Conservation (phyloP, 2,888 invertebrate genomes). For the Parascotia fuliginaria region DNA sequence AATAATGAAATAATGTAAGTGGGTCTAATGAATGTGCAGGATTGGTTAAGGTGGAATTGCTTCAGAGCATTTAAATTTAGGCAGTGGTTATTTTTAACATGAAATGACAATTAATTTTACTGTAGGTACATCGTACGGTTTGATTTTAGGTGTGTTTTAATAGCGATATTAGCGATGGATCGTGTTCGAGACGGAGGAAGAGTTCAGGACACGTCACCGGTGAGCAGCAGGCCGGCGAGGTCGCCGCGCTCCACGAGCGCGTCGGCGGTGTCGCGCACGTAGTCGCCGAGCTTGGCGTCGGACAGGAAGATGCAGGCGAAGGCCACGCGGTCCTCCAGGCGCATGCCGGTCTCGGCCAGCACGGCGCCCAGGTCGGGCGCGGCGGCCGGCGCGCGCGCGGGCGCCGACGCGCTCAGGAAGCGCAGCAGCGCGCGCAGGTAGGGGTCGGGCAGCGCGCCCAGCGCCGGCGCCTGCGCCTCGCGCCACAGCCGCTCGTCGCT, state of each 20-base stretch:
- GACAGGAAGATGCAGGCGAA: constrained; percentile 95
- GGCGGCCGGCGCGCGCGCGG: constrained; percentile 44
- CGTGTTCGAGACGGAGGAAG: no score
- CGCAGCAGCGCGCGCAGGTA: constrained; percentile 96
- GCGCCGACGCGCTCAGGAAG: constrained; percentile 92
- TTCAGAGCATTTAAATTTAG: no score
- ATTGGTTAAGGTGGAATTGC: no score
- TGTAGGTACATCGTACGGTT: no score
- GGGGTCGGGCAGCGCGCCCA: constrained; percentile 93
- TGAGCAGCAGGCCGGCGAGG: constrained; percentile 93
- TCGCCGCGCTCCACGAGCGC: constrained; percentile 91
- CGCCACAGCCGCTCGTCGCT: constrained; percentile 93
- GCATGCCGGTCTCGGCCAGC: constrained; percentile 92
- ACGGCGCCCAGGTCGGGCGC: constrained; percentile 53
- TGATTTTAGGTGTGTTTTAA: no score
- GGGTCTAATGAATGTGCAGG: no score
- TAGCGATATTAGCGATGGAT: no score
- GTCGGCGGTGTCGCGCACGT: constrained; percentile 89
- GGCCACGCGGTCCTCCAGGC: constrained; percentile 95
- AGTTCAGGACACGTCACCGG: no score
- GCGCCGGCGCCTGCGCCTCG: constrained; percentile 93
- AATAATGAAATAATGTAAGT: no score
- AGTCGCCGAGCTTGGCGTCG: constrained; percentile 92
- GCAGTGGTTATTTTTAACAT: no score
- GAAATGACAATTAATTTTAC: no score